Base-by-base conservation (phyloP, 2,113 vertebrate species). In the Cathartes aura region DNA sequence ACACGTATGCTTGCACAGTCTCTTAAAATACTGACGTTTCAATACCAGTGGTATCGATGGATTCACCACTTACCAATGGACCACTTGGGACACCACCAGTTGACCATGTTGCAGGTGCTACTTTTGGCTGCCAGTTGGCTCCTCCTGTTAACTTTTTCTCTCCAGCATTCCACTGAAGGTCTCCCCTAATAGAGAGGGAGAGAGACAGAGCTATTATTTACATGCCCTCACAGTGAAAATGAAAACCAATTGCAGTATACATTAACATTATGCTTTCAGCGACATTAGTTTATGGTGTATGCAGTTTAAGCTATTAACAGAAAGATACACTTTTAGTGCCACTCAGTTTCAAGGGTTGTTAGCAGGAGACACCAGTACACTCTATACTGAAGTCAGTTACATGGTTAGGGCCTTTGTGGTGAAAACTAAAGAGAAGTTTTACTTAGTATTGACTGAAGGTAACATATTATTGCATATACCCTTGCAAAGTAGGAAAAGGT, bases 111-210 rank as follows among this genome's bases (percentile, higher is more conserved):
- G 99, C 99, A 17, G 99, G 99, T 58, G 99, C 99, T 56, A 99
- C 99, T 96, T 99, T 98, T 8, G 99, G 99, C 91, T 98, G 99
- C 99, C 99, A 99, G 97, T 99, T 99, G 19, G 99, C 99, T 36
- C 99, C 99, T 95, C 99, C 99, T 36, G 99, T 99, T 89, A 99
- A 97, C 92, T 99, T 99, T 74, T 98, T 99, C 98, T 99, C 99
- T 95, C 98, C 98, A 75, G 98, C 98, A 78, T 98, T 99, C 98
- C 99, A 99, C 94, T 99, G 98, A 93, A 99, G 99, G 91, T 99
- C 98, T 94, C 98, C 98, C 98, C 98, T 99, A 95, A 87, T 29
- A 85, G 47, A 94, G 11, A 82, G 24, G 58, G 45, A 83, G 62
- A 52, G n/a, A 95, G 60, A 85, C 12, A 78, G 60, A 78, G 88